phyloP scores from a whole-genome alignment of 2,888 invertebrate genomes.

The Herminia tarsipennalis region DNA sequence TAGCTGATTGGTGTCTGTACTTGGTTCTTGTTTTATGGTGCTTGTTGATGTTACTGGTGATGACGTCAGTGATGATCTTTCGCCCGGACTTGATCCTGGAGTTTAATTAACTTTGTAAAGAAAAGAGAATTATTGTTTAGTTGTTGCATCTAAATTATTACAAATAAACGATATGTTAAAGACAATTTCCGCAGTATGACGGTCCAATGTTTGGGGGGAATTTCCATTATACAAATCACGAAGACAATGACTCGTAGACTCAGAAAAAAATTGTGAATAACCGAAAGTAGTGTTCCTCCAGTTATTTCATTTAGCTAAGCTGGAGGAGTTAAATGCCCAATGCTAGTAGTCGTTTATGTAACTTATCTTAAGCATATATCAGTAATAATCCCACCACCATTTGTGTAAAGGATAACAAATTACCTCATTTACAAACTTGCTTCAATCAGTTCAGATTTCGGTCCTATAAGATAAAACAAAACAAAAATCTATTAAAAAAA shows the following conservation, averaged over 20 bases:
- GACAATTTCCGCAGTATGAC: too few relatives aligned
- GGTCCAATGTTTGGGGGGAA: too few relatives aligned
- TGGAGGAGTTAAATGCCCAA: not conserved
- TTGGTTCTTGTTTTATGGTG: constrained; percentile 62
- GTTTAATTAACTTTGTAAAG: constrained; percentile 52
- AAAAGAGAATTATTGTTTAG: constrained; percentile 34
- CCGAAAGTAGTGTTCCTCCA: too few relatives aligned
- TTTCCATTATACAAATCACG: too few relatives aligned
- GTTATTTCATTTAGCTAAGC: too few relatives aligned
- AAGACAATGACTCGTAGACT: too few relatives aligned
- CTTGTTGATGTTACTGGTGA: constrained; percentile 72
- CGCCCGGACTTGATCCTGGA: constrained; percentile 80
- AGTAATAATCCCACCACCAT: constrained; percentile 41
- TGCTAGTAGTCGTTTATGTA: not conserved
- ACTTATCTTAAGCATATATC: not conserved
- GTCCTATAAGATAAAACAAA: constrained; percentile 75
- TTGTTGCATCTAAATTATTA: too few relatives aligned
- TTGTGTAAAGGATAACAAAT: constrained; percentile 31
- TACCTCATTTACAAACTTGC: constrained; percentile 62
- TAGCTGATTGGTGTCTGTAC: constrained; percentile 66
- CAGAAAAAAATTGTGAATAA: too few relatives aligned
- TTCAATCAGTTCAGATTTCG: constrained; percentile 57
- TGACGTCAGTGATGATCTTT: constrained; percentile 71
- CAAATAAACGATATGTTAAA: too few relatives aligned
- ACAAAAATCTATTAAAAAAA: too few relatives aligned